Conservation (phyloP, 1,140 invertebrate genomes). For the Neotoxoptera formosana region DNA sequence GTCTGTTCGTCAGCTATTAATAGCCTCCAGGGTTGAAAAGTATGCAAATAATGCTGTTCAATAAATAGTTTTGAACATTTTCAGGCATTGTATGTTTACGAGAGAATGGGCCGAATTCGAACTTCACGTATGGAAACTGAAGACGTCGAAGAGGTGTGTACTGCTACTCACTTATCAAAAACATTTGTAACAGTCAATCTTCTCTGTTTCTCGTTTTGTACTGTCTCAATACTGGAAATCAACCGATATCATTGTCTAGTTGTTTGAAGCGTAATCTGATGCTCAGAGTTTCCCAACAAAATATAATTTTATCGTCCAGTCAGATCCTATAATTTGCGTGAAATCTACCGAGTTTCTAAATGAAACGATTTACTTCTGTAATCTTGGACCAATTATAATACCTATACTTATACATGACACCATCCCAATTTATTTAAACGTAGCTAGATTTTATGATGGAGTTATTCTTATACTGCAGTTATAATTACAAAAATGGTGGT, state of each 20-base stretch:
- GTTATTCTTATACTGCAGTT: neutral
- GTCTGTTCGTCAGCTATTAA: neutral
- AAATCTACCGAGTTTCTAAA: neutral
- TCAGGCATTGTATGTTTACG: slow-evolving; percentile 36
- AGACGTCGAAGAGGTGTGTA: slow-evolving; percentile 53
- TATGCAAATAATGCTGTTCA: neutral
- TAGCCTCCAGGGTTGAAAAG: neutral
- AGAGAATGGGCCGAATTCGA: slow-evolving; percentile 26
- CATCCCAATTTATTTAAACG: neutral
- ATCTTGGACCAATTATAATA: neutral
- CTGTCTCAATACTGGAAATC: neutral
- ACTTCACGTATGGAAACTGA: slow-evolving; percentile 22
- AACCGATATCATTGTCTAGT: neutral
- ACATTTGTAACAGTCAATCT: neutral
- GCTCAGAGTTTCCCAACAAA: neutral
- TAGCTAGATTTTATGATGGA: neutral
- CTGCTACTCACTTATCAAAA: neutral
- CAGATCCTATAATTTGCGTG: neutral
- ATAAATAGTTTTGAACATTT: neutral
- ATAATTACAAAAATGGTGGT: neutral
- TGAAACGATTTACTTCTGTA: neutral
- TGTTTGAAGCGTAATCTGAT: neutral
- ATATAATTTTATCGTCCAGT: neutral
- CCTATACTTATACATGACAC: neutral
- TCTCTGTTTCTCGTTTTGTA: neutral